Percentiles rank a stretch among this genome's conserved stretches.
Evolutionary conservation across 1,140 invertebrate species (phyloP).

Genomic region (Pseudomyrmex pallidus): DNA sequence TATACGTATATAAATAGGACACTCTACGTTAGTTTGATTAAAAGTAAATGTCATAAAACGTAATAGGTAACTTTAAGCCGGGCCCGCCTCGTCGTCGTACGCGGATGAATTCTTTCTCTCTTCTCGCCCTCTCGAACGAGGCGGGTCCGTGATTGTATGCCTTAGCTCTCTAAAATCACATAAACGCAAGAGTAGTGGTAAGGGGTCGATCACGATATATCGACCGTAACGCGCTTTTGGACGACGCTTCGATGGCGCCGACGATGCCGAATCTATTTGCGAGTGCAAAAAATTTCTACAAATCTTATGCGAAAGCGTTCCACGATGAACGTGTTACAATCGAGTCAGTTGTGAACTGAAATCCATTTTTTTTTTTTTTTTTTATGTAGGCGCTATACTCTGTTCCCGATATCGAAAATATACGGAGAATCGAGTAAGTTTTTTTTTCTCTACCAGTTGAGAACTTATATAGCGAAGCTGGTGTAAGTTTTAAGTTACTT

Average conservation of each 20-base stretch:
- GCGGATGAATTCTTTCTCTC: background rate
- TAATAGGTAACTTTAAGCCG: slow-evolving; percentile 84
- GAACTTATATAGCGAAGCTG: background rate
- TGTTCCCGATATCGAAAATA: slow-evolving; percentile 11
- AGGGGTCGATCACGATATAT: slow-evolving; percentile 66
- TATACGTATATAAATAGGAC: slow-evolving; percentile 83
- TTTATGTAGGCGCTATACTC: background rate
- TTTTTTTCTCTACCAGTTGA: background rate
- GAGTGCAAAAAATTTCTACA: background rate
- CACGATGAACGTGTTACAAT: background rate
- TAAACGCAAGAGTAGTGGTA: slow-evolving; percentile 81
- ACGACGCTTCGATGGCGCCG: slow-evolving; percentile 69
- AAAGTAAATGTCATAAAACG: slow-evolving; percentile 82
- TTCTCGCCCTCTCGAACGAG: slow-evolving; percentile 48
- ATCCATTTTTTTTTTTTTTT: background rate
- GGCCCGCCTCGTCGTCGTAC: slow-evolving; percentile 68
- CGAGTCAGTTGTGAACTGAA: background rate
- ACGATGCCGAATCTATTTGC: slow-evolving; percentile 52
- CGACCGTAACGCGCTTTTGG: slow-evolving; percentile 65
- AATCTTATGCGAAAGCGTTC: background rate
- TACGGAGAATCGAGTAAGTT: background rate
- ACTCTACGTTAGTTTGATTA: slow-evolving; percentile 83
- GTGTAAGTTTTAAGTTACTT: slow-evolving; percentile 12
- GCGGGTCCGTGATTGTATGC: slow-evolving; percentile 70
- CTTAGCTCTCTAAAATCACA: slow-evolving; percentile 84